These are phyloP conservation scores for Talpa occidentalis DNA, from an alignment of 2,113 vertebrate genomes.

Conservation along the genomic window DNA sequence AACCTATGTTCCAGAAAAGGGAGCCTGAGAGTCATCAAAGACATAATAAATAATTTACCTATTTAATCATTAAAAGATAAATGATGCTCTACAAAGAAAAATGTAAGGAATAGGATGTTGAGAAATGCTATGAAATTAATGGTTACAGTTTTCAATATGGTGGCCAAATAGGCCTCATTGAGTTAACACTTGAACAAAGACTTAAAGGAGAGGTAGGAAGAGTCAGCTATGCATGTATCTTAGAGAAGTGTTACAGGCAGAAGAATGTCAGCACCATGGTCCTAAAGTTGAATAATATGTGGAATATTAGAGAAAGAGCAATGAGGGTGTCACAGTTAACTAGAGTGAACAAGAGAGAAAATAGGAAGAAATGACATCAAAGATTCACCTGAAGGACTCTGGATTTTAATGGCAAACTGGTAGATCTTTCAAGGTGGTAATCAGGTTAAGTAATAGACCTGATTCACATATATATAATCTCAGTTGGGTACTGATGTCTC, in stretches of 20 bases:
- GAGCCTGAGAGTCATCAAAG: background rate
- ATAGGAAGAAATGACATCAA: background rate
- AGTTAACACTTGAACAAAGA: background rate
- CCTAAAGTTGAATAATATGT: background rate
- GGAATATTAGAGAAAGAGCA: background rate
- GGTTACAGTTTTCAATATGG: background rate
- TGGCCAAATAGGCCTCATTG: background rate
- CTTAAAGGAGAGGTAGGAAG: background rate
- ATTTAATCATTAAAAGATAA: background rate
- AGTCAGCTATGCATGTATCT: background rate
- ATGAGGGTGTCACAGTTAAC: background rate
- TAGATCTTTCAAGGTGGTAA: background rate
- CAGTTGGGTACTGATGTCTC: background rate
- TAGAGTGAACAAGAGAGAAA: background rate
- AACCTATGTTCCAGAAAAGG: background rate
- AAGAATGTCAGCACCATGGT: background rate
- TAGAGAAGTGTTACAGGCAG: background rate
- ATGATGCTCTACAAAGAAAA: background rate
- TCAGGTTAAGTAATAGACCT: background rate
- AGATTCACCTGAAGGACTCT: background rate
- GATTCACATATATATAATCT: background rate
- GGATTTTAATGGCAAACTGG: background rate
- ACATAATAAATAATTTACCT: background rate
- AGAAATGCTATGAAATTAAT: background rate
- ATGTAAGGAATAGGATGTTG: background rate